A percentile compares a stretch with the other conserved stretches of the same genome.
Evolutionary conservation across 2,797 vertebrate species (phyloP).

Genomic region (Busarellus nigricollis): DNA sequence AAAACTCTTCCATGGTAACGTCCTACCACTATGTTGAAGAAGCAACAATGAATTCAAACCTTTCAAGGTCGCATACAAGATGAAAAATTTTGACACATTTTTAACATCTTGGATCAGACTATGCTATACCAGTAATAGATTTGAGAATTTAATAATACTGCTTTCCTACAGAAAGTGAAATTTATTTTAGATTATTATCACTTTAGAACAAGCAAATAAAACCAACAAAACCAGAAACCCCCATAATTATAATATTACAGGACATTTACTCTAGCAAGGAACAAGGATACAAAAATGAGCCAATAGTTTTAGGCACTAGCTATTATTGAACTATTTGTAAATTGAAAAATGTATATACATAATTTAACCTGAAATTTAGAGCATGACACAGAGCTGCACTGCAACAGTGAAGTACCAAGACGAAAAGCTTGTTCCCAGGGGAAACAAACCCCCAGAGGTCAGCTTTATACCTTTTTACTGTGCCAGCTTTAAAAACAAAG

Average conservation of each 20-base stretch:
- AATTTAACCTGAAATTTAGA: neutral
- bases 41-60: neutral
- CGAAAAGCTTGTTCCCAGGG: neutral
- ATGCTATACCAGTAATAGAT: neutral
- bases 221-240: neutral
- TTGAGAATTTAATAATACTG: neutral
- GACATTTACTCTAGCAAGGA: neutral
- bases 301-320: neutral
- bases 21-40: neutral
- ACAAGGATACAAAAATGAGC: neutral
- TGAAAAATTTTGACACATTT: neutral
- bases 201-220: neutral
- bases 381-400: neutral
- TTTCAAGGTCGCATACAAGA: neutral
- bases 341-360: neutral
- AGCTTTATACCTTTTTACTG: neutral
- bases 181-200: neutral
- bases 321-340: neutral
- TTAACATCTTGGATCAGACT: neutral
- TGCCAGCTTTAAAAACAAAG: neutral
- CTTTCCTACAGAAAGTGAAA: neutral
- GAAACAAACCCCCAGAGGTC: neutral
- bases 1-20: neutral
- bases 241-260: neutral
- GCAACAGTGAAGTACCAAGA: neutral